These are phyloP conservation scores for Sphaerodactylus townsendi DNA, from an alignment of 2,113 vertebrate species.

Conservation along the genomic window DNA sequence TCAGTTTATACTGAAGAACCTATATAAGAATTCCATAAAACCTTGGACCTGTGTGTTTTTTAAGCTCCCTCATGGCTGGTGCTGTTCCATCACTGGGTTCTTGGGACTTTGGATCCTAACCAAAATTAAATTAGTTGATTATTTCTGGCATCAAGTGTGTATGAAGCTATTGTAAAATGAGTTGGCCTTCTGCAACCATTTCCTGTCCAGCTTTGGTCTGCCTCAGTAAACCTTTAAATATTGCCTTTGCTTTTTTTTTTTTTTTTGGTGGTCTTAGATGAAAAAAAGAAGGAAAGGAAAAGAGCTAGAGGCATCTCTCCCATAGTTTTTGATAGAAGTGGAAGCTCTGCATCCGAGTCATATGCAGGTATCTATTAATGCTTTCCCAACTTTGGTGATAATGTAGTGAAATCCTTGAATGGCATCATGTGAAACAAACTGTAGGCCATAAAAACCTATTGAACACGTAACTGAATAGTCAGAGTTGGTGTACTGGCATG, in stretches of 20 bases:
- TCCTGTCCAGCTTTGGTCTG: not conserved
- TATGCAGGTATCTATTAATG: conserved; percentile 83
- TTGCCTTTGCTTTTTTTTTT: conserved; percentile 31
- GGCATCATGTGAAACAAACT: conserved; percentile 50
- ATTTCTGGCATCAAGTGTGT: not conserved
- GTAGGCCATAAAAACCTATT: conserved; percentile 50
- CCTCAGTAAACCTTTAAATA: conserved; percentile 25
- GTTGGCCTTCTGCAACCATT: not conserved
- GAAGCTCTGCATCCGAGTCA: conserved; percentile 89
- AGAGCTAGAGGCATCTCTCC: conserved; percentile 91
- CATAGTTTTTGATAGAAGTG: conserved; percentile 91
- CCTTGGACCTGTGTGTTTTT: fast-evolving
- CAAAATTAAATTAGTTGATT: not conserved
- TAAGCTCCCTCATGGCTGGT: not conserved
- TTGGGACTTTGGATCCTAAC: not conserved
- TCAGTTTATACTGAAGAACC: conserved; percentile 12
- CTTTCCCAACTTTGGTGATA: conserved; percentile 43
- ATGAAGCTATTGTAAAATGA: not conserved
- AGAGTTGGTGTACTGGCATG: conserved; percentile 75
- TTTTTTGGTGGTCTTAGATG: conserved; percentile 68
- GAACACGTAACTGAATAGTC: conserved; percentile 64
- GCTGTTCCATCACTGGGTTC: not conserved
- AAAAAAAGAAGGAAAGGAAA: conserved; percentile 88
- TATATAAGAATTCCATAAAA: not conserved
- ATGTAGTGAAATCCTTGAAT: conserved; percentile 26